Conservation (phyloP, 1,140 invertebrate genomes). For the Sinella curviseta region DNA sequence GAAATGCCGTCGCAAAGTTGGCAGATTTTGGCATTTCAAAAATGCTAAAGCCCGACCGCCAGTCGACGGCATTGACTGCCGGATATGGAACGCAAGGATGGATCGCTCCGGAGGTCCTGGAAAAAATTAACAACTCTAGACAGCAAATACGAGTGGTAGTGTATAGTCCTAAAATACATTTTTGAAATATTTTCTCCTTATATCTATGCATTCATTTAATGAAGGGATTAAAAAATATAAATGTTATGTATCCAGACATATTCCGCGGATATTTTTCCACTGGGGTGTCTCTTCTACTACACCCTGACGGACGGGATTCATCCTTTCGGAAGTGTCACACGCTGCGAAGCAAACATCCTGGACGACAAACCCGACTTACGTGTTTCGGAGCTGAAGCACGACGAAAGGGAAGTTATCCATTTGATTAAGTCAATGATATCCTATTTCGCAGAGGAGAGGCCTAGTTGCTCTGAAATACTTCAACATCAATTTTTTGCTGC, state of each 20-base stretch:
- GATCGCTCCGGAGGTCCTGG: not conserved
- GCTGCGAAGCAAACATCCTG: not conserved
- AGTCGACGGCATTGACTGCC: not conserved
- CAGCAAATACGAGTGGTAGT: no score
- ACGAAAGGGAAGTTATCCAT: not conserved
- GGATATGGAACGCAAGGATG: not conserved
- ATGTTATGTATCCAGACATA: not conserved
- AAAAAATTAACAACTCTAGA: no score
- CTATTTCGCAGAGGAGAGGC: not conserved
- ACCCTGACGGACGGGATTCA: not conserved
- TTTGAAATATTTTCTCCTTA: no score
- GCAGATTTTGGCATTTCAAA: not conserved
- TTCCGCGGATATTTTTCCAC: not conserved
- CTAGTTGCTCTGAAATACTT: no score
- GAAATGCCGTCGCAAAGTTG: no score
- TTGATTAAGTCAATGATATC: not conserved
- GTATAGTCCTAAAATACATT: no score
- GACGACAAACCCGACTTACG: not conserved
- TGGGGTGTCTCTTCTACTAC: not conserved
- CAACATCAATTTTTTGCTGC: no score
- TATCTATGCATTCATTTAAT: no score
- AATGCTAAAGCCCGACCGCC: not conserved
- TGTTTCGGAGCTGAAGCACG: not conserved
- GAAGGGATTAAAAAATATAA: no score
- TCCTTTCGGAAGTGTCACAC: not conserved